These are phyloP conservation scores for Amphibalanus amphitrite DNA, from an alignment of 1,140 invertebrate genomes.

Conservation along the genomic window DNA sequence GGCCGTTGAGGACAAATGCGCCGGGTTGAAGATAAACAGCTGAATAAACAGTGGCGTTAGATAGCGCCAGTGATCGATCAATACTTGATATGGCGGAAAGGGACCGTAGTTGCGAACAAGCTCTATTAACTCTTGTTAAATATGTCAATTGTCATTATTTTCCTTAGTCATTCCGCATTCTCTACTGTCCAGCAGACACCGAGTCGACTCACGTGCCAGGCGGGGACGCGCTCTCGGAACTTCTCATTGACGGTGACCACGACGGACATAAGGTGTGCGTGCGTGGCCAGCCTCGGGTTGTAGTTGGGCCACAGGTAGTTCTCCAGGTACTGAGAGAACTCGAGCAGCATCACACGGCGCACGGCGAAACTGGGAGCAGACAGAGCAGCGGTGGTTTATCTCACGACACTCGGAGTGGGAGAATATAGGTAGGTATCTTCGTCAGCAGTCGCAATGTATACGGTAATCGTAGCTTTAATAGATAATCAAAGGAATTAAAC, in stretches of 20 bases:
- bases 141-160: too few species aligned
- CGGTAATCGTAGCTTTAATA: neutral
- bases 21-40: too few species aligned
- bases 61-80: too few species aligned
- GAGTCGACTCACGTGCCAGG: constrained; percentile 58
- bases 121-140: too few species aligned
- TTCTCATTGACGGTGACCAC: constrained; percentile 97
- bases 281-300: constrained; percentile 38
- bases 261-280: constrained; percentile 82
- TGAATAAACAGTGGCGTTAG: too few species aligned
- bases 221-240: constrained; percentile 84
- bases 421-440: constrained; percentile 4
- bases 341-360: constrained; percentile 79
- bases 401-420: neutral
- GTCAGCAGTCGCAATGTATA: neutral
- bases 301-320: constrained; percentile 97
- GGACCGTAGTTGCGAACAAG: too few species aligned
- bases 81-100: too few species aligned
- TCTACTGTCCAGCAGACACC: too few species aligned
- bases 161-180: too few species aligned
- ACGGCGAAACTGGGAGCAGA: constrained; percentile 41
- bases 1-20: too few species aligned
- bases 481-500: neutral
- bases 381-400: neutral
- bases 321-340: constrained; percentile 94